Conservation (phyloP, 2,888 invertebrate genomes). For the Mythimna impura region DNA sequence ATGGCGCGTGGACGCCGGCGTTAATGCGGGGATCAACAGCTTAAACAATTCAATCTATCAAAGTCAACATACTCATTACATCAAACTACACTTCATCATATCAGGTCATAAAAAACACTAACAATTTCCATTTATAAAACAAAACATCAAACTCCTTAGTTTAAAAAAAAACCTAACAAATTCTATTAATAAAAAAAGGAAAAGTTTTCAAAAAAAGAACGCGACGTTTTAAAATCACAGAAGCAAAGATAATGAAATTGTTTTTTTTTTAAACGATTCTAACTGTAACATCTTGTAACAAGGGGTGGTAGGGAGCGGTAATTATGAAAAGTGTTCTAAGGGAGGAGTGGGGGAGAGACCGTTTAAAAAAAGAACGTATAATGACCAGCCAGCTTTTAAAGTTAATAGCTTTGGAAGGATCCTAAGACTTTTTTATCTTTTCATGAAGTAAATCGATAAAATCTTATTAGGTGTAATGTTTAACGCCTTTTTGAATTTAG, state of each 20-base stretch:
- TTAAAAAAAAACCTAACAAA: background rate
- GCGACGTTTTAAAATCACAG: conserved; percentile 61
- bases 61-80: background rate
- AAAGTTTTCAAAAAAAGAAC: conserved; percentile 34
- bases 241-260: conserved; percentile 74
- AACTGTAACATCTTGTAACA: conserved; percentile 87
- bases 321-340: conserved; percentile 89
- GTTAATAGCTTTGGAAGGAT: conserved; percentile 88
- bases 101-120: background rate
- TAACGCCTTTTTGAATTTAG: conserved; percentile 32
- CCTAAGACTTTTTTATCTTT: conserved; percentile 60
- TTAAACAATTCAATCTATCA: background rate
- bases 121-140: background rate
- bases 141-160: background rate
- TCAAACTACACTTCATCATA: too few species aligned
- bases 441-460: conserved; percentile 58
- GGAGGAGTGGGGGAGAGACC: conserved; percentile 79
- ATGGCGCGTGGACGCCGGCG: too few species aligned
- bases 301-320: conserved; percentile 79
- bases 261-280: conserved; percentile 74
- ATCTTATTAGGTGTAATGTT: conserved; percentile 51
- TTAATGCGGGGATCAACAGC: too few species aligned
- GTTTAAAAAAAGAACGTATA: conserved; percentile 87
- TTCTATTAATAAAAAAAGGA: background rate
- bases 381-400: conserved; percentile 88